Conservation (phyloP, 2,797 vertebrate species). For the Syndactyla subalaris region DNA sequence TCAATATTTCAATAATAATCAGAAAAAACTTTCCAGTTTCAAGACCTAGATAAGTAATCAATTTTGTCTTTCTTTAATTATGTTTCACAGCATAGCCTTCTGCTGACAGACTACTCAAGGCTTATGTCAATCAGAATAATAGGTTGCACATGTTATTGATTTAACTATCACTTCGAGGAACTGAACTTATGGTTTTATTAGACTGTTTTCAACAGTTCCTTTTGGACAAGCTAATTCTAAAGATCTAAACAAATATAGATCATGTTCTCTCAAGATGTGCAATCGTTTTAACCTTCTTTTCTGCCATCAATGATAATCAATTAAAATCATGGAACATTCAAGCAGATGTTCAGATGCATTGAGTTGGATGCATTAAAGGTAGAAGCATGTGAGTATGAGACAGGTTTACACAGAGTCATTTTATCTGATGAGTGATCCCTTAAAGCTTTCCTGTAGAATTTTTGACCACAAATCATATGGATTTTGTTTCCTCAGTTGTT, state of each 20-base stretch:
- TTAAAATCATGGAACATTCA: not conserved
- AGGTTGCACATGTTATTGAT: conserved; percentile 57
- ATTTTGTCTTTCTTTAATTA: conserved; percentile 67
- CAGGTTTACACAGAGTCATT: not conserved
- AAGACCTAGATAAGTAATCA: conserved; percentile 23
- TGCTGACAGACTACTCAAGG: conserved; percentile 51
- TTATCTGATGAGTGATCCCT: not conserved
- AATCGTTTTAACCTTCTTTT: not conserved
- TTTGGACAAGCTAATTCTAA: conserved; percentile 9
- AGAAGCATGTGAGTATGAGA: not conserved
- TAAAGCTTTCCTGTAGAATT: not conserved
- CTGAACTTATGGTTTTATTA: conserved; percentile 38
- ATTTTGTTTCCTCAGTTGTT: not conserved
- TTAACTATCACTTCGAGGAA: conserved; percentile 44
- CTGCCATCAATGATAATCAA: not conserved
- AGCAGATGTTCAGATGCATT: not conserved
- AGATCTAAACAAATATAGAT: conserved; percentile 23
- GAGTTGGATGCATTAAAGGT: not conserved
- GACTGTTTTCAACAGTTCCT: conserved; percentile 22
- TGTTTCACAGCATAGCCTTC: conserved; percentile 54
- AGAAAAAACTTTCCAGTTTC: conserved; percentile 31
- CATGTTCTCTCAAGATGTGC: not conserved
- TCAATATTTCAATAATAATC: conserved; percentile 39
- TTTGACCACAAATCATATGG: not conserved
- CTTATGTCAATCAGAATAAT: conserved; percentile 60